These are phyloP conservation scores for Plumapathes pennacea DNA, from an alignment of 92 coral and sea anemone species.

Conservation along the genomic window DNA sequence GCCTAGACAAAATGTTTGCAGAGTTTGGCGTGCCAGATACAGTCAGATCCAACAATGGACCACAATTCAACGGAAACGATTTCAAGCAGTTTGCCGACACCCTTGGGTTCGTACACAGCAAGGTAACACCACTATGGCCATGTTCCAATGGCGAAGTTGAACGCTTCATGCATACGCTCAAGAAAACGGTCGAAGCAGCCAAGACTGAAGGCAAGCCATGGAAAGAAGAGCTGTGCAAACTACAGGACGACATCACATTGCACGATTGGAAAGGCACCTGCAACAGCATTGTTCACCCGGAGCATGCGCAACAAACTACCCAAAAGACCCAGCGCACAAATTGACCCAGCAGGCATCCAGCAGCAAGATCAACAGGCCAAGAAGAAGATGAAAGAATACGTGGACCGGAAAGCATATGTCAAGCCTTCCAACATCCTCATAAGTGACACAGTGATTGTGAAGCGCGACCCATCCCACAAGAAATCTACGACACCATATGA, in stretches of 20 bases:
- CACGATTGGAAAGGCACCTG: conserved; percentile 37
- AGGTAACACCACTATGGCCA: conserved; percentile 47
- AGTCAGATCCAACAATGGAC: conserved; percentile 37
- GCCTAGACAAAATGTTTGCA: conserved; percentile 28
- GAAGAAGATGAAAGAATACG: conserved; percentile 49
- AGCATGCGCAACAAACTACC: conserved; percentile 48
- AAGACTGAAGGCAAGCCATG: conserved; percentile 9
- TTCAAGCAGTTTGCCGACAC: conserved; percentile 16
- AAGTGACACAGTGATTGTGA: conserved; percentile 49
- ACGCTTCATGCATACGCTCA: conserved; percentile 28
- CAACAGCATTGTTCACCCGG: conserved; percentile 31
- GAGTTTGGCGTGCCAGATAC: conserved; percentile 17
- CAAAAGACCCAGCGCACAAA: background rate
- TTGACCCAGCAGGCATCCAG: background rate
- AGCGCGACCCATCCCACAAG: conserved; percentile 21
- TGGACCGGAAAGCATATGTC: conserved; percentile 40
- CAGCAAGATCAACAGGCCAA: conserved; percentile 34
- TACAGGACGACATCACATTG: conserved; percentile 50
- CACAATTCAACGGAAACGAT: conserved; percentile 40
- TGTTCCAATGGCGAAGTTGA: conserved; percentile 51
- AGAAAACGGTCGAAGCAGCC: conserved; percentile 30
- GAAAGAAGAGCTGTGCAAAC: conserved; percentile 16
- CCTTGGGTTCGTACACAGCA: conserved; percentile 48
- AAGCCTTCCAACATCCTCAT: conserved; percentile 35
- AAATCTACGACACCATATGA: conserved; percentile 39